Conservation (phyloP, 2,888 invertebrate species). For the Cantharis rustica region DNA sequence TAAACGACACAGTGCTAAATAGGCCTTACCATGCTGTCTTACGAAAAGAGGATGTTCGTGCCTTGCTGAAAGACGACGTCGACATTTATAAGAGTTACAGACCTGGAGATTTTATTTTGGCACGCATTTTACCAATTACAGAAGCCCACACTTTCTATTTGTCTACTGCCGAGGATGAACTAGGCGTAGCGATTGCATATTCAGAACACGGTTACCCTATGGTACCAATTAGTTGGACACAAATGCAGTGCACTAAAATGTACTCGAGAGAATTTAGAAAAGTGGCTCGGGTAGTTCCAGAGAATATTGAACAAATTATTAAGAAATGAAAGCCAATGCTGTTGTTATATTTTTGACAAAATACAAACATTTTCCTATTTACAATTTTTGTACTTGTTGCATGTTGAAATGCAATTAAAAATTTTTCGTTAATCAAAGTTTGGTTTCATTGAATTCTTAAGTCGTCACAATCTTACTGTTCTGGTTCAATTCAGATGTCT, state of each 20-base stretch:
- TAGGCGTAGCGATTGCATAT: conserved; percentile 92
- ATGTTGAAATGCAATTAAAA: neutral
- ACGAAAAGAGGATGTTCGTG: conserved; percentile 87
- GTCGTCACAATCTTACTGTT: too few species aligned
- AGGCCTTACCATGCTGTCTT: conserved; percentile 81
- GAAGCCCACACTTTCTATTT: conserved; percentile 90
- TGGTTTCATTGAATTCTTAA: too few species aligned
- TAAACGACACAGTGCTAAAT: conserved; percentile 77
- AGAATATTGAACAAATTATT: conserved; percentile 55
- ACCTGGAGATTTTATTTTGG: conserved; percentile 92
- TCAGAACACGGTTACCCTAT: conserved; percentile 78
- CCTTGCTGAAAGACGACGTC: conserved; percentile 86
- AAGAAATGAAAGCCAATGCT: neutral
- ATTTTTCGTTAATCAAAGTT: neutral
- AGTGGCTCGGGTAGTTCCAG: conserved; percentile 89
- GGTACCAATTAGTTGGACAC: conserved; percentile 94
- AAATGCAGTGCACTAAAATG: conserved; percentile 95
- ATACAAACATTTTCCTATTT: neutral
- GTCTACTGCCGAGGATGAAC: conserved; percentile 91
- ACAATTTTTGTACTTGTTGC: neutral
- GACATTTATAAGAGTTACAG: conserved; percentile 91
- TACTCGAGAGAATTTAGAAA: conserved; percentile 85
- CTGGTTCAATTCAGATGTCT: too few species aligned
- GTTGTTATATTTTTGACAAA: neutral
- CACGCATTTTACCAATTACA: conserved; percentile 88